Conservation (phyloP, 2,888 invertebrate genomes). For the Minunthozetes semirufus region DNA sequence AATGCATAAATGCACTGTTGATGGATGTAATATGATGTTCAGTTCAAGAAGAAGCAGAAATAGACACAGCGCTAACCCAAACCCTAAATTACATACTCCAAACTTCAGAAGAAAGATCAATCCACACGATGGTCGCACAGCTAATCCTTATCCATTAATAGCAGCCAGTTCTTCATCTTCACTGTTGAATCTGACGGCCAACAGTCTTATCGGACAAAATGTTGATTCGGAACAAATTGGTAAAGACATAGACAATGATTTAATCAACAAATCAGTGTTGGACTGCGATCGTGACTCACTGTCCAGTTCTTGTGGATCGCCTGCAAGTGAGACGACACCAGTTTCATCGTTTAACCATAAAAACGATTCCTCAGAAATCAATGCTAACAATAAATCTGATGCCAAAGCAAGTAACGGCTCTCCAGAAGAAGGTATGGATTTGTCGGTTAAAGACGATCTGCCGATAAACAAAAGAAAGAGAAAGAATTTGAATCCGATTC, state of each 20-base stretch:
- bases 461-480: constrained; percentile 62
- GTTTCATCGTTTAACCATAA: not conserved
- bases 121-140: constrained; percentile 83
- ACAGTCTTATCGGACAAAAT: constrained; percentile 21
- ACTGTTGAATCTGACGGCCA: not conserved
- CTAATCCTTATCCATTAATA: constrained; percentile 63
- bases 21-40: constrained; percentile 99
- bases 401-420: constrained; percentile 6
- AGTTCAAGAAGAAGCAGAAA: constrained; percentile 91
- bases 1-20: constrained; percentile 99
- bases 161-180: constrained; percentile 44
- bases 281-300: constrained; percentile 12
- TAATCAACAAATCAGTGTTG: not conserved
- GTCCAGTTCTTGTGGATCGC: not conserved
- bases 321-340: not conserved
- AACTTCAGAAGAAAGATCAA: constrained; percentile 87
- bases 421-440: constrained; percentile 34
- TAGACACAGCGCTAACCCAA: constrained; percentile 94
- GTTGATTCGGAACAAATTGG: not conserved
- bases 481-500: constrained; percentile 78
- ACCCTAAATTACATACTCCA: constrained; percentile 94
- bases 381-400: not conserved
- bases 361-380: not conserved
- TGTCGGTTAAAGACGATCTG: constrained; percentile 32
- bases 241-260: not conserved